Evolutionary conservation across 2,113 vertebrate genomes (phyloP), one percentile per base, ranked within the genome.

Genomic region (Anas platyrhynchos): DNA sequence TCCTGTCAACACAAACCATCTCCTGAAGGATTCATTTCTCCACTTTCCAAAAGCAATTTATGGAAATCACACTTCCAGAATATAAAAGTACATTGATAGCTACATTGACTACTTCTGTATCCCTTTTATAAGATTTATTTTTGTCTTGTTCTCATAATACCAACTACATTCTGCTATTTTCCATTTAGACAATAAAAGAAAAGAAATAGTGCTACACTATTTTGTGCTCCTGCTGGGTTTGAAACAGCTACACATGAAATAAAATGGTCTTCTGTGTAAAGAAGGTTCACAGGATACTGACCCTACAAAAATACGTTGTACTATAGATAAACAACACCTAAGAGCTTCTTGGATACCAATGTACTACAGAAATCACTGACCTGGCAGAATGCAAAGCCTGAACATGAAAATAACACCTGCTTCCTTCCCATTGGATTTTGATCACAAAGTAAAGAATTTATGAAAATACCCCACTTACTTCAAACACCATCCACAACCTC

Each of bases 261-360:
- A 13, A 13, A 22, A 11, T 1, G 48, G 21, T 29, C 27, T 61
- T 48, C 41, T 32, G 36, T 5, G 4, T 1, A 32, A 43, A 16
- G 20, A 67, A 34, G 26, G 27, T 11, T 50, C 41, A 67, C 46
- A 55, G 56, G 26, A 67, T 2, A 7, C 3, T 12, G 41, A 78
- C 8, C 17, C 6, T 26, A 32, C 36, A 54, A 62, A 41, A 13
- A 10, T 3, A 52, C 7, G 9, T 0, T 55, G 8, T 6, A 52
- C 13, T 2, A n/a, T 7, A 76, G 31, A 52, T 7, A 3, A 7
- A 56, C 2, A 38, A 9, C 8, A 32, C 6, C n/a, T 0, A 20
- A 10, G 25, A 71, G 44, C 12, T 65, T n/a, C 50, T 31, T 25
- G 11, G 26, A 46, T 61, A 26, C 21, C 16, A 2, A 4, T 14